Evolutionary conservation across 2,888 invertebrate genomes (phyloP).

Genomic region (Lacanobia wlatinum): DNA sequence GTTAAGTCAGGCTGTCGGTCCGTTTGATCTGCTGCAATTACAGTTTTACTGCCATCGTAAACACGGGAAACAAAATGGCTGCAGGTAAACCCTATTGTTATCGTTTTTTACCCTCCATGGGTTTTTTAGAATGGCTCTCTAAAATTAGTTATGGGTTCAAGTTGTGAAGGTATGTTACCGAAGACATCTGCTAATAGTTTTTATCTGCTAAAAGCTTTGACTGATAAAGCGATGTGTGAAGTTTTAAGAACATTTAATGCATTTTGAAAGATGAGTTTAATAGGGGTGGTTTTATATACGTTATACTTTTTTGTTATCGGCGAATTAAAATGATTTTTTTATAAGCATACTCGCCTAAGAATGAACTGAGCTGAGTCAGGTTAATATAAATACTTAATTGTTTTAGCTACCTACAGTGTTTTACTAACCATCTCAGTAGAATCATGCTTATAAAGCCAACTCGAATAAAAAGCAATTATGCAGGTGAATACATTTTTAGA

Average conservation of each 20-base stretch:
- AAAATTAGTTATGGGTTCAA: constrained; percentile 65
- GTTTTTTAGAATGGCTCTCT: constrained; percentile 67
- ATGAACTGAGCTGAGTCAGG: not conserved
- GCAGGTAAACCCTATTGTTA: constrained; percentile 86
- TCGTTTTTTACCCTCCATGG: constrained; percentile 76
- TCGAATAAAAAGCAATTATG: not conserved
- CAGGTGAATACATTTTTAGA: constrained; percentile 2
- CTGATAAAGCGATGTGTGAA: constrained; percentile 57
- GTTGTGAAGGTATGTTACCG: constrained; percentile 46
- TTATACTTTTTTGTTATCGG: not conserved
- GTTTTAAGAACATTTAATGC: constrained; percentile 20
- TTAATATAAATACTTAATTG: not conserved
- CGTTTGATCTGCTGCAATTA: constrained; percentile 88
- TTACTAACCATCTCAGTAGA: not conserved
- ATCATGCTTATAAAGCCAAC: no score
- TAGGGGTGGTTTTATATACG: not conserved
- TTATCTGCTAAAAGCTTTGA: constrained; percentile 54
- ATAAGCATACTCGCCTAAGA: not conserved
- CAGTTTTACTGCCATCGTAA: constrained; percentile 87
- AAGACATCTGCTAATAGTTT: constrained; percentile 65
- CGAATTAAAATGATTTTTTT: not conserved
- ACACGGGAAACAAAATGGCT: constrained; percentile 82
- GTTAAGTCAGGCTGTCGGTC: constrained; percentile 78
- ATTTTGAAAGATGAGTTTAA: not conserved
- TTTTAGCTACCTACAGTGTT: constrained; percentile 2